A percentile compares a stretch with the other conserved stretches of the same genome.
These are phyloP conservation scores for Austrofundulus limnaeus DNA, from an alignment of 2,113 vertebrate genomes.

Conservation along the genomic window DNA sequence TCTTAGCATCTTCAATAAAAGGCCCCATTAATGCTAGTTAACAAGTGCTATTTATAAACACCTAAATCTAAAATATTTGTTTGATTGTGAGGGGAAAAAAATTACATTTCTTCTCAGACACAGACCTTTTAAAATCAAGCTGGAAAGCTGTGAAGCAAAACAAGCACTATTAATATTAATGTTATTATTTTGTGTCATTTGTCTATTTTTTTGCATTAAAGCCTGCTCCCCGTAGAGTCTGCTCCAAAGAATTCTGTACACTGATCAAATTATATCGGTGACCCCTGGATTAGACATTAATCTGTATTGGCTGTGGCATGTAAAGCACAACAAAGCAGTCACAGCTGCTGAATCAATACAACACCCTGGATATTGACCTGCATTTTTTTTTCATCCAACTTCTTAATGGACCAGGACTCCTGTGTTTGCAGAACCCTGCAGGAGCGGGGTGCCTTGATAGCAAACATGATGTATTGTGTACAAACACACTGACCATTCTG, in stretches of 20 bases:
- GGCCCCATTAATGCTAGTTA: too few relatives aligned
- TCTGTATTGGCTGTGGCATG: slow-evolving; percentile 19
- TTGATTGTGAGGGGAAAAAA: too few relatives aligned
- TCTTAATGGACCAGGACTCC: slow-evolving; percentile 47
- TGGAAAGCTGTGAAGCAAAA: too few relatives aligned
- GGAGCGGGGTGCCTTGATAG: slow-evolving; percentile 31
- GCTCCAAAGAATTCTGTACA: too few relatives aligned
- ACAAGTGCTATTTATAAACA: too few relatives aligned
- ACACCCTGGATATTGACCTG: slow-evolving; percentile 45
- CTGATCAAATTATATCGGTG: too few relatives aligned
- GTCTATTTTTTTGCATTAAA: neutral
- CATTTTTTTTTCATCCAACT: slow-evolving; percentile 44
- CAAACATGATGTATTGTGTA: slow-evolving; percentile 50
- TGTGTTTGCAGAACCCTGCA: slow-evolving; percentile 47
- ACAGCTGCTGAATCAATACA: slow-evolving; percentile 32
- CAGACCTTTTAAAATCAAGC: too few relatives aligned
- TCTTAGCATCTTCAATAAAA: too few relatives aligned
- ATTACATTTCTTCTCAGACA: too few relatives aligned
- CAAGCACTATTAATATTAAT: neutral
- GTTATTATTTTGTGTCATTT: neutral
- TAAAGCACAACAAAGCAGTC: slow-evolving; percentile 28
- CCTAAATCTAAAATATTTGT: too few relatives aligned
- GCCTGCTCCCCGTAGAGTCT: too few relatives aligned
- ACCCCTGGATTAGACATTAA: neutral
- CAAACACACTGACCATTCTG: slow-evolving; percentile 8